These are phyloP conservation scores for Aromia moschata DNA, from an alignment of 2,888 invertebrate genomes.

Conservation along the genomic window DNA sequence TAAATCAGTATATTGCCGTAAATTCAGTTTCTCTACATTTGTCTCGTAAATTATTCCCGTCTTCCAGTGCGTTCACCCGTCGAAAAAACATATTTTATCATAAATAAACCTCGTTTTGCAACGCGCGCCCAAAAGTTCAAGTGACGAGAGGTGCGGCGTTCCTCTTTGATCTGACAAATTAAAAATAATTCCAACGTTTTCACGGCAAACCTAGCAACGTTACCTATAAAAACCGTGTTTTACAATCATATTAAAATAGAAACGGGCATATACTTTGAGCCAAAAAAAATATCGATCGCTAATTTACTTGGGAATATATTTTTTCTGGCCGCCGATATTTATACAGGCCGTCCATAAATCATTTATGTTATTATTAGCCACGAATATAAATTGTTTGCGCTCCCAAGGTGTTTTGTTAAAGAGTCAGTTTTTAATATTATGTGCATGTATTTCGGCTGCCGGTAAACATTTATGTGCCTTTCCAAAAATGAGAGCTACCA, in stretches of 20 bases:
- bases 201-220: neutral
- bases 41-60: no score
- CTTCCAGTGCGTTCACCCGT: neutral
- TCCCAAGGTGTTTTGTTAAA: neutral
- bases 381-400: constrained; percentile 11
- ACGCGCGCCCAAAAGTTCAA: neutral
- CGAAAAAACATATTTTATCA: neutral
- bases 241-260: neutral
- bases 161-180: constrained; percentile 7
- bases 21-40: no score
- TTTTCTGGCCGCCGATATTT: constrained; percentile 1
- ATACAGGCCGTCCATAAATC: constrained; percentile 9
- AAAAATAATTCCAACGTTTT: neutral
- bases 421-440: neutral
- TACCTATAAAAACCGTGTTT: neutral
- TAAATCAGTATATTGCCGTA: no score
- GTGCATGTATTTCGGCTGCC: no score
- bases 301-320: constrained; percentile 6
- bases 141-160: neutral
- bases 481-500: no score
- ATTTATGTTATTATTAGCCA: constrained; percentile 5
- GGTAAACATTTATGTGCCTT: no score
- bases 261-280: neutral
- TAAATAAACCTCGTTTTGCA: neutral
- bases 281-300: neutral